Evolutionary conservation across 2,113 vertebrate genomes (phyloP), one percentile per base, ranked within the genome.

Genomic region (Nyctereutes procyonoides): DNA sequence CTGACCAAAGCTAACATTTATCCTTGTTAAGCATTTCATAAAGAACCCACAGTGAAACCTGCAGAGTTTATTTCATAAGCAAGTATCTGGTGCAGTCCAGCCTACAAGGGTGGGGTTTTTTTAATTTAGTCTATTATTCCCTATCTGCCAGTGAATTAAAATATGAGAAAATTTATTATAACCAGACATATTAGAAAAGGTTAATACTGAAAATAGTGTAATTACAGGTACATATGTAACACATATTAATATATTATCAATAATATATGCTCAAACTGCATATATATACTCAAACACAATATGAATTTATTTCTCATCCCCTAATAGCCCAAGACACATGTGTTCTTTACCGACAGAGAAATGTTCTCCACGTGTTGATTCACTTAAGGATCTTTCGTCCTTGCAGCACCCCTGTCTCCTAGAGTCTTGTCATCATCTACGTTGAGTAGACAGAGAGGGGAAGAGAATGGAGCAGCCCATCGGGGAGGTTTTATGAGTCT

Each of bases 121-220:
- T 84, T 43, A 43, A 3, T 43, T 79, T 43, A 51, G 28, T 32
- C 26, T 55, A 55, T 88, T 67, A 95, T 28, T 77, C 22, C 1
- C 19, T 76, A 22, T 69, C 16, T 95, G 32, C 5, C 32, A 92
- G 63, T 56, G 81, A 86, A 93, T 83, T 87, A 73, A 84, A 20
- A 48, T 10, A 30, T 48, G 82, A 69, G 38, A 92, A 97, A 82
- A 38, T 58, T 76, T 81, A 91, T 65, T 67, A 74, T 74, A 92
- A 93, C 12, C 38, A 55, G 38, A 22, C 85, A 30, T 26, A 26
- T 63, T 97, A 92, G 8, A 12, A 69, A 16, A 95, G n/a, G 1
- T 26, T 81, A 92, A 69, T 51, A 56, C 12, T 84, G 56, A 88
- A 96, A 83, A 69, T 51, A 73, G 71, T 71, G 35, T 8, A 90